phyloP scores from a whole-genome alignment of 2,113 vertebrate species.

The Elephantulus edwardii region DNA sequence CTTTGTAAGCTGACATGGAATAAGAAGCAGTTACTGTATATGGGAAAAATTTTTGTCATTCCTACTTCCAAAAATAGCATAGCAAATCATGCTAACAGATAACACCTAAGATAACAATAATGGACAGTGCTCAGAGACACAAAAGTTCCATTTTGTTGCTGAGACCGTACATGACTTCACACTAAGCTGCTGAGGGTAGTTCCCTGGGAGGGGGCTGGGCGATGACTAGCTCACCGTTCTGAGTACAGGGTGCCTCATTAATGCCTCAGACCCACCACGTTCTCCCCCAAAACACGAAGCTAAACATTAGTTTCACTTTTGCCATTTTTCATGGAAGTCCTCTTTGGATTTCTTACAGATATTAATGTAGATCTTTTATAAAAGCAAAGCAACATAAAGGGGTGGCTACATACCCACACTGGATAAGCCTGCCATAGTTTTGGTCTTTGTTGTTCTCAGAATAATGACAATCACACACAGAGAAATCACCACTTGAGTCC shows the following conservation, averaged over 20 bases:
- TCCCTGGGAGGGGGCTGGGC: too few relatives aligned
- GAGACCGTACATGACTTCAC: background rate
- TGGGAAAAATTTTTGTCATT: too few relatives aligned
- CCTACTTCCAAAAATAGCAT: background rate
- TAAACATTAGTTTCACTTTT: background rate
- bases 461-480: background rate
- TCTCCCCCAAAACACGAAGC: background rate
- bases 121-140: background rate
- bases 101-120: background rate
- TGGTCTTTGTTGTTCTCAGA: background rate
- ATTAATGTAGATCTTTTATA: background rate
- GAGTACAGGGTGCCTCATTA: background rate
- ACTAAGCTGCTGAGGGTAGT: background rate
- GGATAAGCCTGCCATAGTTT: background rate
- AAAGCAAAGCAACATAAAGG: background rate
- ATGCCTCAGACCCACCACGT: too few relatives aligned
- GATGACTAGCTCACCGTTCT: background rate
- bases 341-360: background rate
- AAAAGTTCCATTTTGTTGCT: too few relatives aligned
- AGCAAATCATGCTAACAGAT: background rate
- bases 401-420: background rate
- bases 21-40: background rate
- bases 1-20: background rate
- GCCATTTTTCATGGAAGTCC: background rate
- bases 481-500: accelerated